Base-by-base conservation (phyloP, 2,113 vertebrate species). In the Platanista minor region DNA sequence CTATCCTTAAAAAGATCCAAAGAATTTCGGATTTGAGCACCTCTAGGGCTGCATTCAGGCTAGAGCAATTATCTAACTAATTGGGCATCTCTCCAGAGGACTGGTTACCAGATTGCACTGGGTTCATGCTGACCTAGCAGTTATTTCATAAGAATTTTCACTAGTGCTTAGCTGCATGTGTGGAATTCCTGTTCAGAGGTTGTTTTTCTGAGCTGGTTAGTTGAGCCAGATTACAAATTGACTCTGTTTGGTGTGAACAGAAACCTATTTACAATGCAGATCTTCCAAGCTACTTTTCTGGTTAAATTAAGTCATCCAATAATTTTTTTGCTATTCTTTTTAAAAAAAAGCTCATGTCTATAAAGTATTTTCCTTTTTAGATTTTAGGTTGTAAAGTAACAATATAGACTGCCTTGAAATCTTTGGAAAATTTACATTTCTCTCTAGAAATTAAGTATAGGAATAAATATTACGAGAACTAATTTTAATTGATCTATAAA, bases 111-210 rank as follows among this genome's bases (percentile, higher is more conserved):
- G 71, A 83, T 3, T 69, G 31, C 25, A 23, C 6, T 6, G 29
- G 91, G 54, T 67, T 94, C 93, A 6, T 29, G 95, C 90, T 95
- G 94, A 95, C 72, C 61, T 17, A 54, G 84, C 75, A 77, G 43
- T 90, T 67, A 84, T 43, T 41, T 62, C n/a, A 27, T n/a, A 69
- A 84, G 78, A 81, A 72, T 95, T 80, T 82, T 69, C 75, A 85
- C 85, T 46, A 29, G 74, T 49, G 85, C 91, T 86, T 88, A 74
- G 96, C 97, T 95, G 95, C 78, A 43, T 77, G 54, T 74, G 87
- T 84, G 92, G 84, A 92, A 94, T 96, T 97, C 91, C 57, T 86
- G 64, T 66, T 83, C 72, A 92, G 91, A 95, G 88, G 59, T 77
- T 84, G 71, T 90, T 95, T 92, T 96, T 82, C 78, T 78, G 69